Percentiles rank a stretch among this genome's conserved stretches.
phyloP scores from a whole-genome alignment of 1,140 invertebrate species.

The Temnothorax longispinosus region DNA sequence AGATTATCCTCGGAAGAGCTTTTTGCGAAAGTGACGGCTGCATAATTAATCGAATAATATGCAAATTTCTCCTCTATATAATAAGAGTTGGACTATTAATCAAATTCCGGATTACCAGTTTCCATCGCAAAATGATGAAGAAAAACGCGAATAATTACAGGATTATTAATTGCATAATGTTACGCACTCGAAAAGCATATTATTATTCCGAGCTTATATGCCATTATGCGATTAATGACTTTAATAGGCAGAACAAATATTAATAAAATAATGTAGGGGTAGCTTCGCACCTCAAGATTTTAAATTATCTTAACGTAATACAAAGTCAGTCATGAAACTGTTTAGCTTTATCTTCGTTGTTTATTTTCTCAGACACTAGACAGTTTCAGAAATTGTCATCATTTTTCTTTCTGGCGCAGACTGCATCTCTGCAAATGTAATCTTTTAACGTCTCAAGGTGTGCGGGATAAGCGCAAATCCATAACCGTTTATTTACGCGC shows the following conservation, averaged over 20 bases:
- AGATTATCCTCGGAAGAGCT: slow-evolving; percentile 13
- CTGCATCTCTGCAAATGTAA: background rate
- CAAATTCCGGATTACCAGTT: background rate
- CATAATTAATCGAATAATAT: slow-evolving; percentile 44
- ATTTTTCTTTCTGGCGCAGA: background rate
- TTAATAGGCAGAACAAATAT: background rate
- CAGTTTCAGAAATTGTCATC: background rate
- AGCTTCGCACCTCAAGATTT: background rate
- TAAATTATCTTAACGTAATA: background rate
- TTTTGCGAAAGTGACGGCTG: background rate
- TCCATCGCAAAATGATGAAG: background rate
- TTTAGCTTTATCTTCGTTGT: background rate
- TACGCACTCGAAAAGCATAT: slow-evolving; percentile 21
- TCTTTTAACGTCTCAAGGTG: background rate
- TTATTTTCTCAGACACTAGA: background rate
- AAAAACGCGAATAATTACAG: background rate
- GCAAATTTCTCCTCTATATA: slow-evolving; percentile 25
- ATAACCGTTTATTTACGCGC: background rate
- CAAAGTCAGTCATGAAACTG: background rate
- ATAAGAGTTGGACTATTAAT: slow-evolving; percentile 24
- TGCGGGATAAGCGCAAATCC: background rate
- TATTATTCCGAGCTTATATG: background rate
- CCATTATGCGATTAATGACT: background rate
- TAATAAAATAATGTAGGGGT: background rate
- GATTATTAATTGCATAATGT: slow-evolving; percentile 28